Percentiles rank a stretch among this genome's conserved stretches.
Conservation (phyloP, 2,797 vertebrate genomes). For the Hydrocynus forskahlii region DNA sequence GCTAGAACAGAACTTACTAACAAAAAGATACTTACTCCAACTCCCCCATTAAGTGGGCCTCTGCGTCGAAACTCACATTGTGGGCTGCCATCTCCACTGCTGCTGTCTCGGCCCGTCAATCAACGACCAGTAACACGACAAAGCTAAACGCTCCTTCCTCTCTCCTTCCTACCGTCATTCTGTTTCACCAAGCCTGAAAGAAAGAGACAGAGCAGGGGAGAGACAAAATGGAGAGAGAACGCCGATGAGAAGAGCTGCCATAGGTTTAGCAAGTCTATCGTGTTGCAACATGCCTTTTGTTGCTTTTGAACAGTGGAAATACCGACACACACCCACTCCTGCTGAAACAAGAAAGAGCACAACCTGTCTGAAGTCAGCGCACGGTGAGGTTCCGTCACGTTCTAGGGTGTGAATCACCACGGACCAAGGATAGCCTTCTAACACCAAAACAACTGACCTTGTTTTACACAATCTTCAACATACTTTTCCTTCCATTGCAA, state of each 20-base stretch:
- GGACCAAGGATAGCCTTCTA: neutral
- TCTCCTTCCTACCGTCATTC: slow-evolving; percentile 63
- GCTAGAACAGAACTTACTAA: neutral
- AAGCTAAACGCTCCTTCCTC: slow-evolving; percentile 27
- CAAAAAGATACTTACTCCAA: slow-evolving; percentile 72
- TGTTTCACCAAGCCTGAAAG: slow-evolving; percentile 22
- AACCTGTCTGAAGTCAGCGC: neutral
- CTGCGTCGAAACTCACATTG: slow-evolving; percentile 66
- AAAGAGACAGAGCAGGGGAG: neutral
- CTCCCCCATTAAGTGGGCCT: slow-evolving; percentile 62
- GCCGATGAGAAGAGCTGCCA: neutral
- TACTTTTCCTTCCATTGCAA: neutral
- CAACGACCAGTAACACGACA: slow-evolving; percentile 40
- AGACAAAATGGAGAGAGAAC: slow-evolving; percentile 1
- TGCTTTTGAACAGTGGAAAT: neutral
- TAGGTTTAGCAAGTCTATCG: neutral
- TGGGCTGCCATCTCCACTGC: slow-evolving; percentile 69
- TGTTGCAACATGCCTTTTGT: slow-evolving; percentile 36
- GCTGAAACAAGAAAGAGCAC: slow-evolving; percentile 20
- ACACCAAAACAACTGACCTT: neutral
- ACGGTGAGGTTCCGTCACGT: neutral
- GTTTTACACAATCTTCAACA: neutral
- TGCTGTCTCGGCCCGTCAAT: slow-evolving; percentile 12
- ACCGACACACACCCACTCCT: slow-evolving; percentile 8
- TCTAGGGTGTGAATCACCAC: neutral